These are phyloP conservation scores for Crotalus helleri DNA, from an alignment of 2,113 vertebrate species.

Conservation along the genomic window DNA sequence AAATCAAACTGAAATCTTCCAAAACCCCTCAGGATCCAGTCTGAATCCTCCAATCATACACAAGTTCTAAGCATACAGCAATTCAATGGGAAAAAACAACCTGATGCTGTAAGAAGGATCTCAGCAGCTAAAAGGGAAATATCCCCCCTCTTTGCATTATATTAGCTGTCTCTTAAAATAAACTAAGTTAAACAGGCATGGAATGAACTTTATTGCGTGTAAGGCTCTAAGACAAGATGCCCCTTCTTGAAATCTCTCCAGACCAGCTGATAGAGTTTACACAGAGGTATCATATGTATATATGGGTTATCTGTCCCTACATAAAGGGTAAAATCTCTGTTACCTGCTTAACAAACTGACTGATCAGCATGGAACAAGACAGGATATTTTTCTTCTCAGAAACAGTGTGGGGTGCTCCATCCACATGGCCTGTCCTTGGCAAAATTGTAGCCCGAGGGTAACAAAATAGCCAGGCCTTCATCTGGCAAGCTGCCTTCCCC, in stretches of 20 bases:
- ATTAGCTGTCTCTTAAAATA: background rate
- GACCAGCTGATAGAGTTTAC: background rate
- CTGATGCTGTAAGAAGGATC: background rate
- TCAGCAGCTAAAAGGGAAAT: background rate
- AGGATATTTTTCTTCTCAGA: slow-evolving; percentile 55
- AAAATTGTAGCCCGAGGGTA: slow-evolving; percentile 71
- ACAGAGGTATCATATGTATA: background rate
- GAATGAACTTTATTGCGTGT: background rate
- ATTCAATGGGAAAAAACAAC: too few species aligned
- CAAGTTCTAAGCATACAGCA: background rate
- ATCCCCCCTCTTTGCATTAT: background rate
- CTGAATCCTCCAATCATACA: background rate
- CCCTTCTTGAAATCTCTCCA: background rate
- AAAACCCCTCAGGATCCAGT: background rate
- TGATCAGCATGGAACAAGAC: slow-evolving; percentile 56
- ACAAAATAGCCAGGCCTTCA: slow-evolving; percentile 57
- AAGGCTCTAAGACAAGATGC: background rate
- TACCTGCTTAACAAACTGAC: slow-evolving; percentile 61
- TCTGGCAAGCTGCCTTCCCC: slow-evolving; percentile 66
- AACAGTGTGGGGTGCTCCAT: slow-evolving; percentile 49
- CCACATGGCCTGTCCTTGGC: slow-evolving; percentile 68
- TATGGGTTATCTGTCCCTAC: slow-evolving; percentile 18
- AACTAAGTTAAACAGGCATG: background rate
- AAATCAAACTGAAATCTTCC: background rate
- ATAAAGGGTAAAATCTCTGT: background rate